Base-by-base conservation (phyloP, 2,888 invertebrate genomes). In the Ochropleura plecta region DNA sequence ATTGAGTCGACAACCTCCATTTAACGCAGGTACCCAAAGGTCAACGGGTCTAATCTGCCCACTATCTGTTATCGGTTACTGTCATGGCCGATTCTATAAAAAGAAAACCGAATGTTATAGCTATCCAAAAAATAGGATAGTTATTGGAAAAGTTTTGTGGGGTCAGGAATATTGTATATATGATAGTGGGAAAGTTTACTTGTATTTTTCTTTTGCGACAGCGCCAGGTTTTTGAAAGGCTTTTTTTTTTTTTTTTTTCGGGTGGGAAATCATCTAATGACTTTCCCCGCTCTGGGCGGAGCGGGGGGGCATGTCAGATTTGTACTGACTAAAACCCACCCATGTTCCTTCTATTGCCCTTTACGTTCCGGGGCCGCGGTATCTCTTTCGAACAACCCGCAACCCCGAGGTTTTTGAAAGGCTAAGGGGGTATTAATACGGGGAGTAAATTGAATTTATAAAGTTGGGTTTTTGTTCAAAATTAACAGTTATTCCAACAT, bases 1-100 rank as follows among this genome's bases (percentile, higher is more conserved):
- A 81, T 84, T 65, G 46, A 84, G 51, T 73, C 59, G 46, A 62
- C 55, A 60, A 69, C 73, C 77, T 73, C 20, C 68, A 62, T 83
- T 65, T 66, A 80, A 59, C 46, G n/a, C 49, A 77, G 46, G 59
- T 59, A 16, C 40, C 16, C 46, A 66, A 55, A 46, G 57, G 59
- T 48, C 53, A 46, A 20, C 40, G 40, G 77, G 46, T 46, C 57
- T 44, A 18, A 68, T 68, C 59, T 18, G 30, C 18, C 46, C 57
- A 48, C 57, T 77, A 73, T 49, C 66, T 62, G 18, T 64, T 84
- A 75, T 71, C 70, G 20, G 48, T 51, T 49, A 79, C 42, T 69
- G 81, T 68, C 64, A 49, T 59, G 14, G 57, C 18, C 75, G 14
- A 59, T 66, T 81, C 72, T 75, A 70, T 77, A 63, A 75, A 73